Evolutionary conservation across 2,888 invertebrate genomes (phyloP).

Genomic region (Stenodema calcarata): DNA sequence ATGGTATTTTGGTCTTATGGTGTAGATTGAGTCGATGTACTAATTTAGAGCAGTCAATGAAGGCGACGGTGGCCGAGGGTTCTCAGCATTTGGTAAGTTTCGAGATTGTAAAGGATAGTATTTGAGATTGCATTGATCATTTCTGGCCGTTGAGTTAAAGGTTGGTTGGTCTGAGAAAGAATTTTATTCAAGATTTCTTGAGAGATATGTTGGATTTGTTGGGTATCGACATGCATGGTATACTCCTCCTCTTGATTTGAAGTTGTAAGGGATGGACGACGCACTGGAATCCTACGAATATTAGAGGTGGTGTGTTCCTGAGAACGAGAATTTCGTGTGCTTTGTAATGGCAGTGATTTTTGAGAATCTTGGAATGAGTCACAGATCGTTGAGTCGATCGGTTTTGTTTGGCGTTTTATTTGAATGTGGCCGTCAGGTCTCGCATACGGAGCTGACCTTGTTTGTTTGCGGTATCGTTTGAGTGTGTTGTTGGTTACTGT

Average conservation of each 20-base stretch:
- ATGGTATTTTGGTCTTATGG: background rate
- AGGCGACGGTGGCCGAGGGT: background rate
- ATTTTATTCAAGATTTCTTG: constrained; percentile 9
- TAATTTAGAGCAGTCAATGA: background rate
- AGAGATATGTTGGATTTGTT: constrained; percentile 1
- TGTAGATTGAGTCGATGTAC: background rate
- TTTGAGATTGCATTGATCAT: background rate
- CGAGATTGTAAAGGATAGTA: constrained; percentile 2
- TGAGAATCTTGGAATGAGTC: background rate
- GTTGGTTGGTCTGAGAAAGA: background rate
- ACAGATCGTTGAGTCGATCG: background rate
- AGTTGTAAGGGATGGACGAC: background rate
- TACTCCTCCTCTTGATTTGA: background rate
- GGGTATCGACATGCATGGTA: background rate
- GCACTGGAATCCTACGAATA: background rate
- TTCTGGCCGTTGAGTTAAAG: background rate
- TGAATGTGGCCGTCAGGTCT: background rate
- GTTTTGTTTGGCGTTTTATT: background rate
- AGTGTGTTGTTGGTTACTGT: background rate
- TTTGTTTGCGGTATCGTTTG: background rate
- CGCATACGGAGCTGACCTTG: background rate
- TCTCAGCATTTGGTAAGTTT: background rate
- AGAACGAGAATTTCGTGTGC: background rate
- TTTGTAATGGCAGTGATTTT: background rate
- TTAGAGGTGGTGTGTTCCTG: background rate